Evolutionary conservation across 2,797 vertebrate species (phyloP).

Genomic region (Pyrocephalus nanus): DNA sequence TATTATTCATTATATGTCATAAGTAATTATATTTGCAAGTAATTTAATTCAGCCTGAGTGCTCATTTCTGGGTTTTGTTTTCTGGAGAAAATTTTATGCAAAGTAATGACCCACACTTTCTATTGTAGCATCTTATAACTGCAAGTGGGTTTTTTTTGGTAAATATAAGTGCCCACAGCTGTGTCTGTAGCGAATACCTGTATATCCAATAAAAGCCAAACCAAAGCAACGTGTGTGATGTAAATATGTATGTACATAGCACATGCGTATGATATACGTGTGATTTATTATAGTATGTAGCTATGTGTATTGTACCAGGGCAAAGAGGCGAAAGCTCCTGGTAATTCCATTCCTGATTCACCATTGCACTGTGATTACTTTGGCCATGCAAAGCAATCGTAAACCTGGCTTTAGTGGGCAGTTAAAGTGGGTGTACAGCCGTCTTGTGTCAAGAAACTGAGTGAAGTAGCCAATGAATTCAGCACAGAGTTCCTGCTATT

Average conservation of each 20-base stretch:
- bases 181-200: neutral
- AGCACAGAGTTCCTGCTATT: neutral
- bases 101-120: neutral
- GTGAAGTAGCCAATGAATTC: neutral
- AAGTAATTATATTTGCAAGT: neutral
- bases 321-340: neutral
- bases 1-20: neutral
- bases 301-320: neutral
- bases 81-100: neutral
- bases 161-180: neutral
- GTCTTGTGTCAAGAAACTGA: neutral
- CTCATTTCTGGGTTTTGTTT: neutral
- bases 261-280: too few species aligned
- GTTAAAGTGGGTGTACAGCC: slow-evolving; percentile 23
- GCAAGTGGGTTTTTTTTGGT: fast-evolving
- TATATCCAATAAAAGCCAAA: neutral
- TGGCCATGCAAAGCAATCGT: neutral
- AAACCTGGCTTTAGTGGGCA: neutral
- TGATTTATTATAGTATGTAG: neutral
- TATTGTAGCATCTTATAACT: neutral
- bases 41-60: neutral
- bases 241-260: neutral
- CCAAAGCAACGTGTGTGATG: neutral
- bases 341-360: neutral
- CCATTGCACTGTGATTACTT: neutral